Conservation (phyloP, 2,888 invertebrate species). For the Agonopterix heracliana region DNA sequence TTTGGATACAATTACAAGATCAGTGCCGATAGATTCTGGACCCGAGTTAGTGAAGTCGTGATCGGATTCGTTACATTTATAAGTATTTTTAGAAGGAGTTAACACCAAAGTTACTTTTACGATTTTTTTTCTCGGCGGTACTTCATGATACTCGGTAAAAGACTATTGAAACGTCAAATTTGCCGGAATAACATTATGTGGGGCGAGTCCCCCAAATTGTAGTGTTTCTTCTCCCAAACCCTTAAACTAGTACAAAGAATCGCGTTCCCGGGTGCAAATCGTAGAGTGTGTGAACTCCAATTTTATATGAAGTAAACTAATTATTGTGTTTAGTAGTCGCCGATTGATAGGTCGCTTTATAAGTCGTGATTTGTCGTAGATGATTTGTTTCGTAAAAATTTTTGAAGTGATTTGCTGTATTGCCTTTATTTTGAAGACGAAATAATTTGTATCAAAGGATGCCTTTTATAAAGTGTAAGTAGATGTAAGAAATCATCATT, state of each 20-base stretch:
- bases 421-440: slow-evolving; percentile 43
- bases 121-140: slow-evolving; percentile 20
- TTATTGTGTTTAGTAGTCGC: slow-evolving; percentile 47
- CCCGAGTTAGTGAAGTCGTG: slow-evolving; percentile 7
- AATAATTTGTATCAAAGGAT: slow-evolving; percentile 59
- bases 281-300: slow-evolving; percentile 47
- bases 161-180: neutral
- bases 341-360: slow-evolving; percentile 46
- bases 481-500: slow-evolving; percentile 55
- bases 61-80: slow-evolving; percentile 10
- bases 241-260: slow-evolving; percentile 61
- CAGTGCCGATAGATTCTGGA: slow-evolving; percentile 20
- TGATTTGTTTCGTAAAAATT: slow-evolving; percentile 37
- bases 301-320: slow-evolving; percentile 36
- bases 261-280: slow-evolving; percentile 48
- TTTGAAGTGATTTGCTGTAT: slow-evolving; percentile 58
- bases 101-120: slow-evolving; percentile 44
- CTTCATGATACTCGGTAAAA: slow-evolving; percentile 14
- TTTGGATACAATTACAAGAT: slow-evolving; percentile 27
- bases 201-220: slow-evolving; percentile 26
- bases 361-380: slow-evolving; percentile 59
- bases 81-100: slow-evolving; percentile 21
- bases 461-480: slow-evolving; percentile 72
- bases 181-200: neutral
- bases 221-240: slow-evolving; percentile 38